Evolutionary conservation across 2,888 invertebrate species (phyloP).

Genomic region (Agrotis puta): DNA sequence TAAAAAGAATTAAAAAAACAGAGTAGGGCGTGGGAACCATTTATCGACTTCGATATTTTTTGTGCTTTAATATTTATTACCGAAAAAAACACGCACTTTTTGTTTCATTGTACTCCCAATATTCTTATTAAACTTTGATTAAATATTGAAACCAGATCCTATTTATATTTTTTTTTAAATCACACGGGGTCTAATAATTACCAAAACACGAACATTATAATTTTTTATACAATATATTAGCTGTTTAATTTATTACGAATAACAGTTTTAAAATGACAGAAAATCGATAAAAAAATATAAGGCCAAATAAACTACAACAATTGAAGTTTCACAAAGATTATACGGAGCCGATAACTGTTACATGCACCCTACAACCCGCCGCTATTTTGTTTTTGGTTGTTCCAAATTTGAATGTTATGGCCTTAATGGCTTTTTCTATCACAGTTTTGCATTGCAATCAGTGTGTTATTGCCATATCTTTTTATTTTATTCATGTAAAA

Average conservation of each 20-base stretch:
- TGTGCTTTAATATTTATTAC: no score
- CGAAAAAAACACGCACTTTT: no score
- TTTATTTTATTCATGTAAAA: neutral
- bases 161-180: no score
- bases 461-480: neutral
- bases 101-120: no score
- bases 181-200: no score
- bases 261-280: neutral
- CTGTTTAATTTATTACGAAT: neutral
- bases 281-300: neutral
- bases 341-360: conserved; percentile 1
- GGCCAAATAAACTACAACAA: neutral
- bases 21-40: conserved; percentile 18
- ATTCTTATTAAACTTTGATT: neutral
- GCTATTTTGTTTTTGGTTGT: neutral
- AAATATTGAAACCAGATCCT: neutral
- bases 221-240: neutral
- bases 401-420: conserved; percentile 26
- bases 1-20: neutral
- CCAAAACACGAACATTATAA: neutral
- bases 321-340: neutral
- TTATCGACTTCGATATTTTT: neutral
- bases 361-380: conserved; percentile 8
- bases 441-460: neutral
- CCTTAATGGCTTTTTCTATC: neutral